Evolutionary conservation across 2,888 invertebrate genomes (phyloP).

Genomic region (Ormyrus thymus): DNA sequence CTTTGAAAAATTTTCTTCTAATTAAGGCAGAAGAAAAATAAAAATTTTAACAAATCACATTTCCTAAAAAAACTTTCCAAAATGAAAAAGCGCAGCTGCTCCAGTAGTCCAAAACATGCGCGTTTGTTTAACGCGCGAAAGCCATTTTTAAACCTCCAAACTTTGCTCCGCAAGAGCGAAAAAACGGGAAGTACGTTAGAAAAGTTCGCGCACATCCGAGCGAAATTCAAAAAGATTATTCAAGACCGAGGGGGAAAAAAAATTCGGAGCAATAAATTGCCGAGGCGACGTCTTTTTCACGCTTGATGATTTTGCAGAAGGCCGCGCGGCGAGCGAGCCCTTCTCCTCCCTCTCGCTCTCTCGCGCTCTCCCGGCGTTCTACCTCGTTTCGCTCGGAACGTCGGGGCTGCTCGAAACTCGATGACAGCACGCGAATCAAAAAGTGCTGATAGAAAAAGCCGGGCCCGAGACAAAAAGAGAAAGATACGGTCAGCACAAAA

Average conservation of each 20-base stretch:
- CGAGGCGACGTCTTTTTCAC: conserved; percentile 34
- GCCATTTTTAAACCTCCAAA: too few species aligned
- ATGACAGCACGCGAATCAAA: conserved; percentile 41
- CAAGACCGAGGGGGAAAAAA: background rate
- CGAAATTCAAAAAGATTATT: too few species aligned
- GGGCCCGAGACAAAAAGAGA: background rate
- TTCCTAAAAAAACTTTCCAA: too few species aligned
- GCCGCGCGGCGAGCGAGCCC: background rate
- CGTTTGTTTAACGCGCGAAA: too few species aligned
- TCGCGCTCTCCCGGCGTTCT: background rate
- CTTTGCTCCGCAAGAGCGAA: too few species aligned
- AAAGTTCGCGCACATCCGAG: too few species aligned
- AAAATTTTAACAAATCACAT: too few species aligned
- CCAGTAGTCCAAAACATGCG: too few species aligned
- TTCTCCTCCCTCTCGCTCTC: conserved; percentile 12
- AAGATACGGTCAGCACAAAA: conserved; percentile 10
- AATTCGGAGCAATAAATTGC: conserved; percentile 36
- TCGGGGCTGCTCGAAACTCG: conserved; percentile 45
- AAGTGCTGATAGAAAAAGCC: conserved; percentile 28
- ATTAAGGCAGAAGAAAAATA: too few species aligned
- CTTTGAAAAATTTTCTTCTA: too few species aligned
- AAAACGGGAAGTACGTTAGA: too few species aligned
- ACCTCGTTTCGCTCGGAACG: conserved; percentile 33
- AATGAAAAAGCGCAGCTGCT: too few species aligned
- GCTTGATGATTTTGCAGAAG: conserved; percentile 40